Percentiles rank a stretch among this genome's conserved stretches.
Conservation (phyloP, 2,888 invertebrate genomes). For the Meteorus colon region DNA sequence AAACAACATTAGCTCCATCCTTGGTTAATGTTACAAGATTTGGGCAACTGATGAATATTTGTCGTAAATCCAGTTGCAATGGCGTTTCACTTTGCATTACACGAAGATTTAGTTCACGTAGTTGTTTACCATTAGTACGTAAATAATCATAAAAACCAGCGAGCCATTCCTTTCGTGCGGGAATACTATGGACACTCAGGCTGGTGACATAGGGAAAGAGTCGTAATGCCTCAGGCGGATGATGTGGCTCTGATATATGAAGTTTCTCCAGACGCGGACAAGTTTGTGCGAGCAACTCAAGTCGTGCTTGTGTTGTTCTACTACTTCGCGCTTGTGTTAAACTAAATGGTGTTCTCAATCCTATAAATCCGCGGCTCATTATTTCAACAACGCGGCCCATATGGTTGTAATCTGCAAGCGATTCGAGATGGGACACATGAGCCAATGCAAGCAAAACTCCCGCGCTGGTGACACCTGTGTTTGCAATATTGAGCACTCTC, state of each 20-base stretch:
- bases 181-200: conserved; percentile 69
- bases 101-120: conserved; percentile 68
- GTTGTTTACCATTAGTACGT: conserved; percentile 63
- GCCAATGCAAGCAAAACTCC: conserved; percentile 70
- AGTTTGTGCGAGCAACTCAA: conserved; percentile 69
- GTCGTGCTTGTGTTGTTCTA: conserved; percentile 66
- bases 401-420: conserved; percentile 71
- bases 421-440: conserved; percentile 69
- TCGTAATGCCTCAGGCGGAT: conserved; percentile 67
- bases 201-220: conserved; percentile 68
- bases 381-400: conserved; percentile 71
- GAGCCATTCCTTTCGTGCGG: conserved; percentile 68
- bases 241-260: conserved; percentile 71
- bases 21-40: conserved; percentile 67
- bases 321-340: conserved; percentile 69
- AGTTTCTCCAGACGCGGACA: conserved; percentile 70
- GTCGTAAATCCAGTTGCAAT: conserved; percentile 65
- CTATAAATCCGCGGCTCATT: conserved; percentile 63
- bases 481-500: conserved; percentile 70
- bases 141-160: conserved; percentile 69
- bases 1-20: conserved; percentile 68
- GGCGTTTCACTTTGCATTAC: conserved; percentile 60
- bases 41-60: conserved; percentile 65
- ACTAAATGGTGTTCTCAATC: conserved; percentile 64
- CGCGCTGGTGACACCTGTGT: conserved; percentile 70